Base-by-base conservation (phyloP, 2,113 vertebrate genomes). In the Sinocyclocheilus rhinocerous region DNA sequence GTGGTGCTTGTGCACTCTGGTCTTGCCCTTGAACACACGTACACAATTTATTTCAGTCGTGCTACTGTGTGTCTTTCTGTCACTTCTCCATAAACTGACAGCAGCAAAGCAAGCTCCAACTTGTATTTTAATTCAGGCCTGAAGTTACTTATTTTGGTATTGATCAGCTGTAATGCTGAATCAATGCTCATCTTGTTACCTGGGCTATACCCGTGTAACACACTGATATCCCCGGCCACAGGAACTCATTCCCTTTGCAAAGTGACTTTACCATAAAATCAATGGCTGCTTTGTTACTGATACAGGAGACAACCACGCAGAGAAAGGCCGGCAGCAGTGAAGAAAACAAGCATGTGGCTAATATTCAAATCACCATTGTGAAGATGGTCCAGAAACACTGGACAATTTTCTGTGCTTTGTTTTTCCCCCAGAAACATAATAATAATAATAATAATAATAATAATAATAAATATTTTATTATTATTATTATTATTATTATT, bases 81-180 rank as follows among this genome's bases (percentile, higher is more conserved):
- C 81, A 73, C 48, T 83, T 83, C 50, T 39, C 52, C 33, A 24
- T 83, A 83, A 72, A 50, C 76, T 94, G 92, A 94, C 93, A 93
- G 76, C 45, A 81, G 95, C 94, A 95, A 76, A 96, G 95, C 95
- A 94, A 95, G 95, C 95, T 52, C 48, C 50, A 83, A 70, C 29
- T 97, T 97, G 97, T 97, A 97, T 97, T 98, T 97, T 97, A 98
- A 98, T 98, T 97, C 96, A 95, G 95, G 95, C 95, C 96, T 94
- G 96, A 97, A 97, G 97, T 98, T 97, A 97, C 96, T 97, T 97
- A 97, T 97, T 97, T 98, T 96, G 96, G 97, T 97, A 98, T 98
- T 97, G 97, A 98, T 97, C 97, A 97, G 96, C 96, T 95, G 97
- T 97, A 97, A 98, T 97, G 97, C 96, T 96, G 96, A 97, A 97